Evolutionary conservation across 2,113 vertebrate species (phyloP), one percentile per base, ranked within the genome.

Genomic region (Cyanistes caeruleus): DNA sequence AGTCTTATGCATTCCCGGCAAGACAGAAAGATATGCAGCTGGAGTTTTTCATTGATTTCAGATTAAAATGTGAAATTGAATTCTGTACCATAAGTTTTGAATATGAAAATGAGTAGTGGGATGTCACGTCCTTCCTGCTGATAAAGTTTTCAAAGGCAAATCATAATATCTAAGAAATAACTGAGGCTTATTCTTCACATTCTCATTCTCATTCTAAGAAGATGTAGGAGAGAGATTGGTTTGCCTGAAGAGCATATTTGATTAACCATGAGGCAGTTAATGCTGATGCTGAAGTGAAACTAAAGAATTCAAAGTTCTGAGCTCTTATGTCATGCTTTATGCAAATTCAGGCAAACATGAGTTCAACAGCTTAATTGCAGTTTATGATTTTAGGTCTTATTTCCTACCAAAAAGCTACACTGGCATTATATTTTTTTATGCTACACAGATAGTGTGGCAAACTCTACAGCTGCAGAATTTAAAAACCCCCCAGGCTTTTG

Each of bases 291-390:
- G 85, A 95, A 90, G 73, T 56, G 65, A 87, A 91, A 64, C 21
- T 56, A 46, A 69, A 55, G 60, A 87, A 78, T 89, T 87, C 10
- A 16, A 87, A 37, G 15, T 89, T 89, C 56, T 62, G 49, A 56
- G 69, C 55, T 73, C 30, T 82, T 84, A 37, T 53, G 67, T 68
- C 58, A 79, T 51, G 16, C 58, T 87, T 84, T 78, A 46, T 85
- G 74, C n/a, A 83, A 91, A 90, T 83, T 77, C 44, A 92, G 59
- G 69, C 37, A 46, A 90, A 79, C 14, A 15, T 49, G 46, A 75
- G 46, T 95, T 93, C 63, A 90, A 25, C 28, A 65, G 48, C 75
- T 91, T 95, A 79, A 92, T 69, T 91, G n/a, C 41, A 37, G 44
- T 90, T 90, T 56, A 67, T 69, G 24, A 75, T 79, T 82, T 68